Conservation (phyloP, 92 coral and sea anemone species). For the Palythoa grandis region DNA sequence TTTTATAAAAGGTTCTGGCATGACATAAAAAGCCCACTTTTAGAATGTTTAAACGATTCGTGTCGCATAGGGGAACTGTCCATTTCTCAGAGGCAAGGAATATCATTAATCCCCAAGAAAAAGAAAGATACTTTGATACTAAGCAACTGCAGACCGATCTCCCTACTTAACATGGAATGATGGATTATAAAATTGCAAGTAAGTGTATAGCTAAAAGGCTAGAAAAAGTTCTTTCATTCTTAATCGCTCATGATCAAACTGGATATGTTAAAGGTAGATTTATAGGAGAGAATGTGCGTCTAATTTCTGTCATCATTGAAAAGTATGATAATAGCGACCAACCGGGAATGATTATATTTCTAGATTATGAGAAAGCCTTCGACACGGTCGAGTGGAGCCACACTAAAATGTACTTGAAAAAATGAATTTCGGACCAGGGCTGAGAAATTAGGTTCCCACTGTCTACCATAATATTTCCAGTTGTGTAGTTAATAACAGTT, state of each 20-base stretch:
- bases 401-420: not conserved
- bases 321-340: not conserved
- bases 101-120: constrained; percentile 23
- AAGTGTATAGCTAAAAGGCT: constrained; percentile 1
- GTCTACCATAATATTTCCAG: constrained; percentile 10
- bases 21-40: constrained; percentile 22
- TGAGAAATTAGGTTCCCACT: constrained; percentile 13
- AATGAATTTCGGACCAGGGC: constrained; percentile 30
- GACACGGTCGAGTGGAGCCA: constrained; percentile 24
- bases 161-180: constrained; percentile 1
- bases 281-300: not conserved
- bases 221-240: not conserved
- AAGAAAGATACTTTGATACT: too few species aligned
- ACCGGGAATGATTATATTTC: constrained; percentile 1
- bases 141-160: too few species aligned
- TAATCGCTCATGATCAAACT: not conserved
- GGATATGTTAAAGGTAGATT: constrained; percentile 1
- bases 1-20: constrained; percentile 3
- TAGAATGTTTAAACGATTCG: constrained; percentile 39
- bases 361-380: constrained; percentile 13
- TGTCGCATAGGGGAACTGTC: constrained; percentile 29
- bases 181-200: constrained; percentile 8
- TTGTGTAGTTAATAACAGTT: constrained; percentile 16
- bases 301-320: not conserved
- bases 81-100: constrained; percentile 25